Evolutionary conservation across 2,797 vertebrate species (phyloP).

Genomic region (Oceanodroma leucorhoa): DNA sequence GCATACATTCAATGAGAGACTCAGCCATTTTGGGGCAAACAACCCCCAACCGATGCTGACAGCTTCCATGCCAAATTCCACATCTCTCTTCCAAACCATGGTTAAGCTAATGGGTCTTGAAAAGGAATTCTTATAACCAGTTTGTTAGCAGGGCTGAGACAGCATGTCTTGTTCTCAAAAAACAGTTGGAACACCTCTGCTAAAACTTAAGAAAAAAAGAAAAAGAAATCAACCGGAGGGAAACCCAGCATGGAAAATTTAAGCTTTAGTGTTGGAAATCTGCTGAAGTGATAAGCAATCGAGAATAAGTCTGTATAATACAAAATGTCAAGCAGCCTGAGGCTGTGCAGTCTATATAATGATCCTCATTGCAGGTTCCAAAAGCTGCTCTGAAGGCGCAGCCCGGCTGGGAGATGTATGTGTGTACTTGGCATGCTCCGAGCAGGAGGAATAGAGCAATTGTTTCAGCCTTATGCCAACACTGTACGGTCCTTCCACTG

Average conservation of each 20-base stretch:
- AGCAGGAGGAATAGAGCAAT: fast-evolving
- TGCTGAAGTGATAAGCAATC: conserved; percentile 36
- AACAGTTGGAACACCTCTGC: conserved; percentile 34
- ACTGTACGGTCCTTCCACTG: background rate
- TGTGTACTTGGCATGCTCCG: fast-evolving
- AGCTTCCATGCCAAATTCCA: background rate
- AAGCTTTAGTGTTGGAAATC: background rate
- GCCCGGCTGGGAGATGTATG: background rate
- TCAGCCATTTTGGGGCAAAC: background rate
- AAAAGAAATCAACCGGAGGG: conserved; percentile 37
- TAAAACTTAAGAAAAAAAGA: background rate
- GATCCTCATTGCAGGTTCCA: background rate
- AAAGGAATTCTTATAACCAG: background rate
- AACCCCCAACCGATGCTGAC: background rate
- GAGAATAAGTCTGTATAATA: background rate
- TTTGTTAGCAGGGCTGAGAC: conserved; percentile 11
- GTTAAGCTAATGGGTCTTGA: conserved; percentile 32
- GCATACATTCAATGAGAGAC: background rate
- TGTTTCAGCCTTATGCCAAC: background rate
- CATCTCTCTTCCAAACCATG: background rate
- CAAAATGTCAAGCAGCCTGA: background rate
- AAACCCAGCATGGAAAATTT: conserved; percentile 55
- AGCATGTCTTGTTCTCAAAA: conserved; percentile 10
- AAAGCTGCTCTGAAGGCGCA: background rate
- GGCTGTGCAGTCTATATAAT: background rate